Evolutionary conservation across 2,888 invertebrate genomes (phyloP), one percentile per base, ranked within the genome.

Genomic region (Globia sparganii): DNA sequence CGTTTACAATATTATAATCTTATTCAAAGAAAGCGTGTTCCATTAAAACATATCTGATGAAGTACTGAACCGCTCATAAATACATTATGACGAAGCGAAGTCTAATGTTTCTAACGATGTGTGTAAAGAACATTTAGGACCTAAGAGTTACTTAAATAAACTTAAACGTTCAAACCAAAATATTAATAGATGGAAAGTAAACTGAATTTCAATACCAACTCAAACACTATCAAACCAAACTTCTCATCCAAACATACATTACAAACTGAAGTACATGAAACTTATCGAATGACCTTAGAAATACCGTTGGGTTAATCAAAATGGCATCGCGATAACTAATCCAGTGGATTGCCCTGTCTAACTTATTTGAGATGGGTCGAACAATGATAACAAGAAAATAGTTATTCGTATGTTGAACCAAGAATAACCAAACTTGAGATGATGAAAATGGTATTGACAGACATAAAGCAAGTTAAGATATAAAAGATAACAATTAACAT

Each of bases 281-380:
- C 73, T 86, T 84, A 74, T 67, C 37, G 74, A 75, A 78, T 80
- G 81, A 80, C 75, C 62, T 83, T 77, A 66, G 77, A 77, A 78
- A 77, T 84, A 83, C 83, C 49, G 75, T 75, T 61, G 58, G 40
- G 80, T 80, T 89, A 89, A 87, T 88, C 83, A 89, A 80, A 88
- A 86, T 72, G 78, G 71, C 77, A 88, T 85, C 79, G 75, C 64
- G 85, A 85, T 88, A 87, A 86, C 85, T 83, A 88, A 88, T 87
- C 88, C 76, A 80, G 34, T 70, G 81, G 83, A 86, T 89, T 83
- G 83, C 37, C 70, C 62, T 80, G 88, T 89, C 88, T 80, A 85
- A 88, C 82, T 87, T 86, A 80, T 84, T 89, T 89, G 89, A 89
- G 75, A 75, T 83, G 88, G 89, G 88, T 88, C 76, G 66, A 73